These are phyloP conservation scores for Luperina nickerlii DNA, from an alignment of 2,888 invertebrate species.

Conservation along the genomic window DNA sequence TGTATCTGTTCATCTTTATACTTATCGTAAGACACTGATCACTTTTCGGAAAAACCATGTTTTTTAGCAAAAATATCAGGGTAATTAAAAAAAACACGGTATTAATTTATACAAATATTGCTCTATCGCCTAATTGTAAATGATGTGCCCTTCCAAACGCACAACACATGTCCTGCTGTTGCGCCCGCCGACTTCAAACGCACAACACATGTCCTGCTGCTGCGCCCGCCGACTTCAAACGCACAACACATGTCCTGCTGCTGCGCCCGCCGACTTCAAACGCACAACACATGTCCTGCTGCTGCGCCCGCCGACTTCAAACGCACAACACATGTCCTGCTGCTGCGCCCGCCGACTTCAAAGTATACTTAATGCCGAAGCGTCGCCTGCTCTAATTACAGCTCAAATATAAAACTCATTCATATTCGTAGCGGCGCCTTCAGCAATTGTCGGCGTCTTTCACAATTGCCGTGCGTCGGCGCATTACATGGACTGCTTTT, in stretches of 20 bases:
- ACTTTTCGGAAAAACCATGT: background rate
- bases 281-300: constrained; percentile 1
- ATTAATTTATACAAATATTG: constrained; percentile 7
- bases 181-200: constrained; percentile 41
- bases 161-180: constrained; percentile 1
- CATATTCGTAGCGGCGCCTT: constrained; percentile 69
- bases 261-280: constrained; percentile 24
- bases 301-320: too few species aligned
- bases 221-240: constrained; percentile 40
- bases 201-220: too few species aligned
- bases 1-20: background rate
- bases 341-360: constrained; percentile 33
- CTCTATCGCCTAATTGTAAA: background rate
- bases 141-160: background rate
- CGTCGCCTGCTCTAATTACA: constrained; percentile 56
- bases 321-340: background rate
- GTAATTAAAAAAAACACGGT: background rate
- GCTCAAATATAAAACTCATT: constrained; percentile 62
- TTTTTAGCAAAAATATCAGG: background rate
- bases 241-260: too few species aligned
- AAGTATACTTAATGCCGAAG: constrained; percentile 17
- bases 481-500: constrained; percentile 62
- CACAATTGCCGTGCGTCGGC: constrained; percentile 70
- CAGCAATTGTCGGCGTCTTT: constrained; percentile 76
- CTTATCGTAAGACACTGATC: background rate